These are phyloP conservation scores for Pseudachorutes palmiensis DNA, from an alignment of 1,140 invertebrate species.

Conservation along the genomic window DNA sequence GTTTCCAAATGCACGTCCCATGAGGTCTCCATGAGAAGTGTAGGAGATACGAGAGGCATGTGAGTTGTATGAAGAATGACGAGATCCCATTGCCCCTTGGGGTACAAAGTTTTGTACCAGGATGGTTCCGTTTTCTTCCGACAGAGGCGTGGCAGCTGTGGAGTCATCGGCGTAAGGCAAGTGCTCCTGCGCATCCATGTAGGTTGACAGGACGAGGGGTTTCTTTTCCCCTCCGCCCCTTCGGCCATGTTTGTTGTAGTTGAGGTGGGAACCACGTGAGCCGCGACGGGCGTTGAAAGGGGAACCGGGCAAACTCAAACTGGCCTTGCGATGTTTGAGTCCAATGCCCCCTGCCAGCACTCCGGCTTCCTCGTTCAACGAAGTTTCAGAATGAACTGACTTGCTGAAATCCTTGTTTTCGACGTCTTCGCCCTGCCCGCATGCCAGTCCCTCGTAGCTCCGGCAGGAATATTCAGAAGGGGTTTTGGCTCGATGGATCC, in stretches of 20 bases:
- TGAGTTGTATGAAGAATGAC: conserved; percentile 88
- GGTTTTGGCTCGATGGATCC: conserved; percentile 68
- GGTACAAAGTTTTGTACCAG: conserved; percentile 61
- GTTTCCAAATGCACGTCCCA: conserved; percentile 57
- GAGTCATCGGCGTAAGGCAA: conserved; percentile 95
- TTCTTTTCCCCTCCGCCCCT: conserved; percentile 77
- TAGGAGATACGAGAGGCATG: conserved; percentile 85
- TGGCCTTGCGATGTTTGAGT: conserved; percentile 45
- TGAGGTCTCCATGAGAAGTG: conserved; percentile 82
- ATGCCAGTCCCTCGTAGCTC: conserved; percentile 81
- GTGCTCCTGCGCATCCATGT: conserved; percentile 90
- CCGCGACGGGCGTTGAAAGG: conserved; percentile 84
- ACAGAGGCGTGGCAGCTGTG: conserved; percentile 94
- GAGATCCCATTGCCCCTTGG: conserved; percentile 56
- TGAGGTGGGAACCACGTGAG: conserved; percentile 50
- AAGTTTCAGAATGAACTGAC: conserved; percentile 77
- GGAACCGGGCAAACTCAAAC: conserved; percentile 89
- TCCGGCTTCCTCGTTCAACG: no score
- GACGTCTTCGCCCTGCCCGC: conserved; percentile 71
- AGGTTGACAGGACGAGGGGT: conserved; percentile 85
- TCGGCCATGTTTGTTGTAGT: conserved; percentile 59
- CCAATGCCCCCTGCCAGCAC: conserved; percentile 52
- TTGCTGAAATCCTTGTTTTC: conserved; percentile 82
- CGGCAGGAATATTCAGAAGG: conserved; percentile 80
- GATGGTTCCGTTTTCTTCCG: conserved; percentile 91